phyloP scores from a whole-genome alignment of 2,797 vertebrate genomes.

The Sciaenops ocellatus region DNA sequence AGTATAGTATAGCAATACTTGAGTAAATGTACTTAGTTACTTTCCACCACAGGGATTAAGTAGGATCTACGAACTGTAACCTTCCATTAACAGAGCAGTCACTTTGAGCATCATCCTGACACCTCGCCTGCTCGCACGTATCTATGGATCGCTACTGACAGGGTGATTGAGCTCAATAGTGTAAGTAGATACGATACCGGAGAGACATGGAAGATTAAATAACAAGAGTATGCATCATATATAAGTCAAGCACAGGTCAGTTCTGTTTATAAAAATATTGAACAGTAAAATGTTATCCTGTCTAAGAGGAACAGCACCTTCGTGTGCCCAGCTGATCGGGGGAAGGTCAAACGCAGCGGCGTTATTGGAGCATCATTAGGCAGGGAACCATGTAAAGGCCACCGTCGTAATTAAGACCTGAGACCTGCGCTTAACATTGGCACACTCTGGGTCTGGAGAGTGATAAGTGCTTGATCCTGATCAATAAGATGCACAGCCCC shows the following conservation, averaged over 20 bases:
- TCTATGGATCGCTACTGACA: slow-evolving; percentile 25
- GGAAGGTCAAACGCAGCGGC: slow-evolving; percentile 74
- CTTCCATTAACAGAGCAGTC: slow-evolving; percentile 40
- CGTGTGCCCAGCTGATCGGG: slow-evolving; percentile 1
- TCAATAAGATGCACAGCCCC: slow-evolving; percentile 86
- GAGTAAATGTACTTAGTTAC: neutral
- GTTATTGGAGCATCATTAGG: slow-evolving; percentile 79
- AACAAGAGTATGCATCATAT: neutral
- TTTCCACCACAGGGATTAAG: neutral
- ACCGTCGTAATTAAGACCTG: slow-evolving; percentile 84
- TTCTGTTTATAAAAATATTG: slow-evolving; percentile 31
- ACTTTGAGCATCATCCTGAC: slow-evolving; percentile 28
- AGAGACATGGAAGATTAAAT: slow-evolving; percentile 14
- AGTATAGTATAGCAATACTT: neutral
- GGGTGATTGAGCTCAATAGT: slow-evolving; percentile 9
- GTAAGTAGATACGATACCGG: neutral
- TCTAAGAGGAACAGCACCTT: slow-evolving; percentile 14
- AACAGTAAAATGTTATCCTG: slow-evolving; percentile 25
- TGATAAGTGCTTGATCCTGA: slow-evolving; percentile 88
- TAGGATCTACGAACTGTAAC: slow-evolving; percentile 7
- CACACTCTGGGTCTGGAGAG: slow-evolving; percentile 82
- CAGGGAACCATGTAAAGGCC: slow-evolving; percentile 78
- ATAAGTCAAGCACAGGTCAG: slow-evolving; percentile 16
- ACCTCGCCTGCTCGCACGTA: neutral
- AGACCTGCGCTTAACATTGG: slow-evolving; percentile 81